These are phyloP conservation scores for Steatornis caripensis DNA, from an alignment of 2,113 vertebrate species.

Conservation along the genomic window DNA sequence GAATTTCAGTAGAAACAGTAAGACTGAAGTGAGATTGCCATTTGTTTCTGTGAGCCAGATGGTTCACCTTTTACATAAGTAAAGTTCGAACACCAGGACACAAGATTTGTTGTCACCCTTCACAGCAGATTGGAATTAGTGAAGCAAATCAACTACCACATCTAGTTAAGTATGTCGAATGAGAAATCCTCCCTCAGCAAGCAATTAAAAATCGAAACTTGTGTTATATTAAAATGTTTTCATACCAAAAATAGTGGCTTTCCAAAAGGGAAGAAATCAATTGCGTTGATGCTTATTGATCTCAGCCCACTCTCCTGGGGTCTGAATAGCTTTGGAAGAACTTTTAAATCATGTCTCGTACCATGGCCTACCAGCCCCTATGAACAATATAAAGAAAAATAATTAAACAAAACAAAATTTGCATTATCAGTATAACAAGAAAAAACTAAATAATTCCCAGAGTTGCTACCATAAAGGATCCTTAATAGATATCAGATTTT, in stretches of 20 bases:
- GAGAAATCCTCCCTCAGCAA: not conserved
- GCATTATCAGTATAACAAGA: not conserved
- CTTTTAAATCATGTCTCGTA: slow-evolving; percentile 81
- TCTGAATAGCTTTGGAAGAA: slow-evolving; percentile 81
- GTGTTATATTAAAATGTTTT: not conserved
- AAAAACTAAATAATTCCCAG: not conserved
- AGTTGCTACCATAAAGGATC: not conserved
- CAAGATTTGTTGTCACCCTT: not conserved
- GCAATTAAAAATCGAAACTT: not conserved
- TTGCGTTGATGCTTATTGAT: slow-evolving; percentile 76
- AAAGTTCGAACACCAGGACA: not conserved
- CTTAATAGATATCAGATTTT: not conserved
- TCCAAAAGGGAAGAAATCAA: slow-evolving; percentile 88
- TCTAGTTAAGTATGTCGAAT: not conserved
- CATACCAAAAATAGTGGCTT: slow-evolving; percentile 88
- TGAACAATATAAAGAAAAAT: not conserved
- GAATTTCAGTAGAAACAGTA: not conserved
- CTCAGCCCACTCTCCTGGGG: slow-evolving; percentile 68
- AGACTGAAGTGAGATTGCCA: not conserved
- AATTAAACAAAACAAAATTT: not conserved
- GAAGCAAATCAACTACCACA: not conserved
- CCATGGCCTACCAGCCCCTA: slow-evolving; percentile 87
- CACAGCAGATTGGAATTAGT: not conserved
- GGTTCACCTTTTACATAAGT: not conserved
- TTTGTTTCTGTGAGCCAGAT: not conserved